Conservation (phyloP, 2,113 vertebrate species). For the Baryphthengus martii region DNA sequence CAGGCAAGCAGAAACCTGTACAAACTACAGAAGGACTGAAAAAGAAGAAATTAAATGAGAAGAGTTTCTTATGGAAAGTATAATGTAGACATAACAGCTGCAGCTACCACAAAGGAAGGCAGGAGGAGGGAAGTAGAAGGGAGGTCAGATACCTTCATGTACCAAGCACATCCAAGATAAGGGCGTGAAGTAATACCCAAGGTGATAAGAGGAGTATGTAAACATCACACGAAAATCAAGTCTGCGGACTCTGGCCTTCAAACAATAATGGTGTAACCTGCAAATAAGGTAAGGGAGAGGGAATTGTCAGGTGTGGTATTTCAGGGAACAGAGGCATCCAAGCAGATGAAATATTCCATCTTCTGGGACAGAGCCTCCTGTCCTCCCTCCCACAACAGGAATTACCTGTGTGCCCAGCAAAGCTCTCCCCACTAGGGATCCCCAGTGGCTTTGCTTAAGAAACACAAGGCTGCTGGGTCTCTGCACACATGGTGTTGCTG, state of each 20-base stretch:
- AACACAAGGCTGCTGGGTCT: background rate
- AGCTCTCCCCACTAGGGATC: background rate
- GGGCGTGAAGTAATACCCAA: slow-evolving; percentile 2
- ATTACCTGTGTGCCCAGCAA: background rate
- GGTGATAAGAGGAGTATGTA: slow-evolving; percentile 54
- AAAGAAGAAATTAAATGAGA: background rate
- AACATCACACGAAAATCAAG: slow-evolving; percentile 25
- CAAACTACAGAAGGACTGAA: background rate
- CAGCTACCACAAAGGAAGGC: background rate
- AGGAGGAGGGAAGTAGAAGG: background rate
- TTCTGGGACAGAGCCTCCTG: background rate
- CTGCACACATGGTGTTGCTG: fast-evolving
- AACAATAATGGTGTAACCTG: background rate
- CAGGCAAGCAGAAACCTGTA: background rate
- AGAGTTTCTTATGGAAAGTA: background rate
- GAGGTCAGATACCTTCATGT: background rate
- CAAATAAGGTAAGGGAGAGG: background rate
- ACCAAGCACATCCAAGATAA: slow-evolving; percentile 33
- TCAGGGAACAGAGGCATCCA: background rate
- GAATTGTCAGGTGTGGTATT: background rate
- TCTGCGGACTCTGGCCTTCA: background rate
- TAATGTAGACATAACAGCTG: background rate
- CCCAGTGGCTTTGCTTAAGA: background rate
- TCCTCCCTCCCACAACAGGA: background rate
- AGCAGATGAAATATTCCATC: background rate